Base-by-base conservation (phyloP, 2,888 invertebrate genomes). In the Stramonita haemastoma region DNA sequence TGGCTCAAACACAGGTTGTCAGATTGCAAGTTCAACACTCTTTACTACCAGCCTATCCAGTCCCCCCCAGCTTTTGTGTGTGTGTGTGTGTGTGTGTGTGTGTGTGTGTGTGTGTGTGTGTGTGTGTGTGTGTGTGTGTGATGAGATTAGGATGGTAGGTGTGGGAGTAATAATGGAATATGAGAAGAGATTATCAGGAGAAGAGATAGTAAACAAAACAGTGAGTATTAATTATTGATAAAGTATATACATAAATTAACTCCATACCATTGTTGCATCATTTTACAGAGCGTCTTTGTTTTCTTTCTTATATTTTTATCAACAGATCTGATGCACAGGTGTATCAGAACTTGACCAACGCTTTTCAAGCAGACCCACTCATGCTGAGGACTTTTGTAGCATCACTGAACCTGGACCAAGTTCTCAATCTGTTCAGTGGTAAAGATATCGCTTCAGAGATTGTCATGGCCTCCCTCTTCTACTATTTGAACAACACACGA, bases 351-450 rank as follows among this genome's bases (percentile, higher is more conserved):
- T 17, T 85, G 13, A 60, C 15, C 6, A 32, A 15, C 22, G 85
- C 85, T 19, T 60, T 85, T 26, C 13, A 32, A 85, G 85, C 85
- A n/a, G 85, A 85, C 17, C 85, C 57, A 19, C 46, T 85, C n/a
- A 85, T 85, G 85, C 85, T 60, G 85, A 85, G 60, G 26, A 85
- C 60, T 46, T 60, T 85, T 85, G 60, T 85, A 13, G 85, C 85
- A 13, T 60, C 85, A 17, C 26, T 85, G 60, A 57, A 85, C n/a
- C 32, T 34, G 8, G 26, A 60, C 13, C 85, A 85, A 46, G 15
- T 60, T 29, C 29, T 85, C 29, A 8, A 11, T 19, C 5, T 85
- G 17, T 29, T 85, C 15, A 11, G 15, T 0, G 13, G 15, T 26
- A 22, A 46, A 46, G 46, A 83, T 26, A 11, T 83, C 19, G 46